Conservation (phyloP, 2,888 invertebrate species). For the Synanthedon tipuliformis region DNA sequence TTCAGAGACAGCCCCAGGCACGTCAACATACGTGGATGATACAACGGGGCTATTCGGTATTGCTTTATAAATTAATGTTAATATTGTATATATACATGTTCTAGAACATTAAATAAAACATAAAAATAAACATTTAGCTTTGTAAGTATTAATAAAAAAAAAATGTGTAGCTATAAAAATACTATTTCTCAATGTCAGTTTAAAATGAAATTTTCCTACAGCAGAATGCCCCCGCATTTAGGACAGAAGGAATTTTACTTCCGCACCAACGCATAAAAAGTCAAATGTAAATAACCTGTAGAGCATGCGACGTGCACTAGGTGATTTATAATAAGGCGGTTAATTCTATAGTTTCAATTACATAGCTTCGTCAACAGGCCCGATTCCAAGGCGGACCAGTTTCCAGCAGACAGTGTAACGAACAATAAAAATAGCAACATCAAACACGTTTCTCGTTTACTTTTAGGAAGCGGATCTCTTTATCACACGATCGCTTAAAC, state of each 20-base stretch:
- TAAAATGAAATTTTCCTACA: neutral
- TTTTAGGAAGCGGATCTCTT: slow-evolving; percentile 58
- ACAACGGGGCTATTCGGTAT: slow-evolving; percentile 32
- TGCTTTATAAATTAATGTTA: slow-evolving; percentile 6
- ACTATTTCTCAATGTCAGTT: too few relatives aligned
- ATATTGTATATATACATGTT: too few relatives aligned
- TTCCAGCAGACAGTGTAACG: slow-evolving; percentile 27
- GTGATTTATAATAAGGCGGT: slow-evolving; percentile 25
- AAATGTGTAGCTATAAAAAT: too few relatives aligned
- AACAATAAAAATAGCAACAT: slow-evolving; percentile 11
- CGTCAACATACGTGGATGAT: slow-evolving; percentile 37
- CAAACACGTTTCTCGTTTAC: slow-evolving; percentile 9
- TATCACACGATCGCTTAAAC: slow-evolving; percentile 40
- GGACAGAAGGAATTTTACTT: slow-evolving; percentile 55
- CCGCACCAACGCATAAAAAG: slow-evolving; percentile 57
- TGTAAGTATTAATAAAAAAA: too few relatives aligned
- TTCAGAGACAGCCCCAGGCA: slow-evolving; percentile 47
- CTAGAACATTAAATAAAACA: too few relatives aligned
- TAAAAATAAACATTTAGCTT: too few relatives aligned
- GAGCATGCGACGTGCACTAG: slow-evolving; percentile 32
- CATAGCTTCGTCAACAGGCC: slow-evolving; percentile 22
- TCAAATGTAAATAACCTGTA: slow-evolving; percentile 68
- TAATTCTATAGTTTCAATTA: slow-evolving; percentile 19
- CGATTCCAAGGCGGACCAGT: neutral
- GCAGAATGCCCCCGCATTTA: slow-evolving; percentile 35